Base-by-base conservation (phyloP, 2,113 vertebrate genomes). In the Mastomys coucha region DNA sequence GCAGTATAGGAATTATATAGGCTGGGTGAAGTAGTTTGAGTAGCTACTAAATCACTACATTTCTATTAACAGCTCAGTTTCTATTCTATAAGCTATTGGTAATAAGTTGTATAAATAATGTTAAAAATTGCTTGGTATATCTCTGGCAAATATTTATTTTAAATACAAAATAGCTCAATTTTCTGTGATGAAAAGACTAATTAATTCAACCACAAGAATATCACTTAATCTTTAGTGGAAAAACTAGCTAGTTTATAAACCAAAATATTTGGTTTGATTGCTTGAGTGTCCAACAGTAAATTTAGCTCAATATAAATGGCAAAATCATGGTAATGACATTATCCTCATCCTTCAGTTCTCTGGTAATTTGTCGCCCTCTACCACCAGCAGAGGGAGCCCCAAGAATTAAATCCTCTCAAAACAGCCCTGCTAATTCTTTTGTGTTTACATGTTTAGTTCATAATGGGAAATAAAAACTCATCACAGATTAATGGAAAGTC, bases 331-430 rank as follows among this genome's bases (percentile, higher is more conserved):
- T 85, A 93, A 89, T 95, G 96, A 92, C 85, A 87, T 60, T 84
- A 77, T 75, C 28, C 89, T 95, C 90, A 70, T 88, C 72, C 42
- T 16, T 42, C 75, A 86, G 4, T 36, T 45, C 42, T 20, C 67
- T 91, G 78, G 75, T 65, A 87, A 97, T 91, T 94, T 96, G 87
- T 91, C 75, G 60, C 81, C 88, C 95, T 87, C 98, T 88, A 94
- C 51, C 94, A 88, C 98, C 98, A 99, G 98, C 98, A 99, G 99
- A 99, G 98, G 98, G 99, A 98, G 98, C 98, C 97, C 92, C 93
- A 82, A 96, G 51, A 97, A 98, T 72, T 96, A 93, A 97, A 67
- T 97, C 14, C n/a, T 95, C 86, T 70, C 87, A 75, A 80, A 53
- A 88, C 22, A 39, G 82, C 77, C 94, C 94, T 95, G 95, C 85